Base-by-base conservation (phyloP, 2,797 vertebrate genomes). In the Coracias cyanogaster region DNA sequence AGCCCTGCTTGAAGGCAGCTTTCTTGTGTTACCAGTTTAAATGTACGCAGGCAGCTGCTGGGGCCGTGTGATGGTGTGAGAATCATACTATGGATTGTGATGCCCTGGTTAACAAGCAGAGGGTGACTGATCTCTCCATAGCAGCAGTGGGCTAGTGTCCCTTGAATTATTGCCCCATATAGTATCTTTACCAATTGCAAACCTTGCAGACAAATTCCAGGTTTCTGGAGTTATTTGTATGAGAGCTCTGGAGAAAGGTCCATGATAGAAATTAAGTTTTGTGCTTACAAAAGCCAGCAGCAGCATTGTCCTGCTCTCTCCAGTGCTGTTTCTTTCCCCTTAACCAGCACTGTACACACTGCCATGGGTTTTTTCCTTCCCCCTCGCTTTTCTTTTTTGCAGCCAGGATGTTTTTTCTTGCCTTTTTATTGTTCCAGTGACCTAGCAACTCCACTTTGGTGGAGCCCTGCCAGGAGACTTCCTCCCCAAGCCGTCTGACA, bases 361-460 rank as follows among this genome's bases (percentile, higher is more conserved):
- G 41, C 86, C 48, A 15, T 57, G 67, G 66, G 57, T 73, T 87
- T 94, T 96, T 96, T 81, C 22, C 51, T 78, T 43, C 16, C 31
- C 29, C 24, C 10, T 14, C 2, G 25, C 45, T 22, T 72, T 96
- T 96, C 70, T 95, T 96, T 98, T 97, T 97, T 89, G 67, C 97
- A 97, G 97, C 97, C 97, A 98, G 98, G 98, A 98, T 98, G 98
- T 98, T 97, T 97, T 98, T 98, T 97, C 98, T 97, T 98, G 97
- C 96, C 96, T 96, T 94, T 98, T 98, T 97, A 98, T 98, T 98
- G 98, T 98, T 98, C 97, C 95, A 83, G 96, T 97, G 98, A 98
- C 97, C 97, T 97, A 98, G 96, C 98, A 98, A 97, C 97, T 97
- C 98, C 96, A 93, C 97, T 96, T 94, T 91, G 95, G 95, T 97